A percentile compares a stretch with the other conserved stretches of the same genome.
Conservation (phyloP, 1,140 invertebrate species). For the Magallana angulata region DNA sequence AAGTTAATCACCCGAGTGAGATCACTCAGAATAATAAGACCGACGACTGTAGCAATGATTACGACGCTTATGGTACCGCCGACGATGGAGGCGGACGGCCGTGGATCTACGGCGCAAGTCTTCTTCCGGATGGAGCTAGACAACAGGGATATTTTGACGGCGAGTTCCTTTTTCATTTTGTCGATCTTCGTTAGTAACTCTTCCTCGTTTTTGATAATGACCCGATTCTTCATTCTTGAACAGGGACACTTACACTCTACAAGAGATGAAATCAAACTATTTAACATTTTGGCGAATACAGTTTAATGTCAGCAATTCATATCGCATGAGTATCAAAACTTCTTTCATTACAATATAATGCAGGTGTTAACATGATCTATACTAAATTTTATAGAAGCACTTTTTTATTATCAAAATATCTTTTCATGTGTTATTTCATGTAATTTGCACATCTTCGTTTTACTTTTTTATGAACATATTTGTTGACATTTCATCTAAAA, state of each 20-base stretch:
- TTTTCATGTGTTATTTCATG: too few relatives aligned
- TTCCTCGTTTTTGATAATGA: background rate
- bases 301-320: too few relatives aligned
- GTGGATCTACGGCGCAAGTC: background rate
- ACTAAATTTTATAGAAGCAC: too few relatives aligned
- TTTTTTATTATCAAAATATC: too few relatives aligned
- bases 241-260: background rate
- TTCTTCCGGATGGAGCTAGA: background rate
- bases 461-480: too few relatives aligned
- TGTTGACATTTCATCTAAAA: too few relatives aligned
- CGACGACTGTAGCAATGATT: background rate
- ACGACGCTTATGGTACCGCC: background rate
- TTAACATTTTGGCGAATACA: too few relatives aligned
- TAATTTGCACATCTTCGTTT: too few relatives aligned
- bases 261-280: too few relatives aligned
- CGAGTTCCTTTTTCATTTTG: background rate
- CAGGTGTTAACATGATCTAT: too few relatives aligned
- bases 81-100: background rate
- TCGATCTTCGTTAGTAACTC: background rate
- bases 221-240: background rate
- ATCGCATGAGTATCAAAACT: too few relatives aligned
- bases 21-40: background rate
- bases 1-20: background rate
- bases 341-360: too few relatives aligned
- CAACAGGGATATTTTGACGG: background rate